phyloP scores from a whole-genome alignment of 2,113 vertebrate species.

The Sminthopsis crassicaudata region DNA sequence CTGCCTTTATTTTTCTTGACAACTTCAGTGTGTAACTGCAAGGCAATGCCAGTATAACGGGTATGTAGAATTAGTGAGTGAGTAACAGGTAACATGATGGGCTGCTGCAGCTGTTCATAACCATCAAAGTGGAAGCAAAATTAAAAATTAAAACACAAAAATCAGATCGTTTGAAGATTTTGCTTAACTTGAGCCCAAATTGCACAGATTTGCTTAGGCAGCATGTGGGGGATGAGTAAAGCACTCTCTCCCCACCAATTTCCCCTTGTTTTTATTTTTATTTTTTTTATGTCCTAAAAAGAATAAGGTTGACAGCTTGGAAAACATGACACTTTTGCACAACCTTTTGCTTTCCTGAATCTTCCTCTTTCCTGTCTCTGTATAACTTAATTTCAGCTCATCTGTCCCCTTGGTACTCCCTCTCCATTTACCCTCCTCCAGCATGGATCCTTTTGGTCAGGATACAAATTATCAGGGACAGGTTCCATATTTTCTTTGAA shows the following conservation, averaged over 20 bases:
- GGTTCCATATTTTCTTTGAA: background rate
- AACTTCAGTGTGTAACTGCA: background rate
- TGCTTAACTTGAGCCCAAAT: constrained; percentile 49
- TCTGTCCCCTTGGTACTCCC: background rate
- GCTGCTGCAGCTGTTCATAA: constrained; percentile 2
- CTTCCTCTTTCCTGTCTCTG: background rate
- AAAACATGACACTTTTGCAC: background rate
- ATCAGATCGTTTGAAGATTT: constrained; percentile 49
- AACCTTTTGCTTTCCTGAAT: background rate
- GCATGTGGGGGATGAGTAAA: constrained; percentile 46
- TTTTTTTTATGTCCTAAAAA: constrained; percentile 34
- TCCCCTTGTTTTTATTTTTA: constrained; percentile 34
- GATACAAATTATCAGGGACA: background rate
- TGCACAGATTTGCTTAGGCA: constrained; percentile 63
- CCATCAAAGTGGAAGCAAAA: constrained; percentile 55
- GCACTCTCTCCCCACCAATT: constrained; percentile 42
- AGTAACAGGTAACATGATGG: fast-evolving
- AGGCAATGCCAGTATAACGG: background rate
- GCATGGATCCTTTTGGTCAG: background rate
- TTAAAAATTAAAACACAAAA: constrained; percentile 25
- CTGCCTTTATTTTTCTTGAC: background rate
- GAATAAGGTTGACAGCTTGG: constrained; percentile 45
- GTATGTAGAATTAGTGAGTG: background rate
- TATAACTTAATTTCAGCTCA: background rate
- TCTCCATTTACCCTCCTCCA: background rate